These are phyloP conservation scores for Toxostoma redivivum DNA, from an alignment of 2,113 vertebrate species.

Conservation along the genomic window DNA sequence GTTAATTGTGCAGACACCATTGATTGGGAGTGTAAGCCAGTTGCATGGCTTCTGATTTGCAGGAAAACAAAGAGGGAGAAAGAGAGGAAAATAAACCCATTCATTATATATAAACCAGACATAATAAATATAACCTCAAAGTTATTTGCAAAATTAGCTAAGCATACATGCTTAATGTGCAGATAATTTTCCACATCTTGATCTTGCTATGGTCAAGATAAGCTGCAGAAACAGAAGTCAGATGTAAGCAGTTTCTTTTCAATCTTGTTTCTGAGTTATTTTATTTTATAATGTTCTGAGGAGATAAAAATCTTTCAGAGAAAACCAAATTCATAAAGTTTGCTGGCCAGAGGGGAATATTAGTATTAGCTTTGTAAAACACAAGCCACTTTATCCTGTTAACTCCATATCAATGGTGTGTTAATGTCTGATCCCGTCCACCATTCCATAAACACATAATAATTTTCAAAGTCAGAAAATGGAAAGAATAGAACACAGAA, in stretches of 20 bases:
- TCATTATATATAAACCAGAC: slow-evolving; percentile 42
- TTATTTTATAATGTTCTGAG: neutral
- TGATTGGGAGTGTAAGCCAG: neutral
- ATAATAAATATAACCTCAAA: slow-evolving; percentile 38
- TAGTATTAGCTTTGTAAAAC: neutral
- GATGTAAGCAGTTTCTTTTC: neutral
- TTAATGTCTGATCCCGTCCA: neutral
- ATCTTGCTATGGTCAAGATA: neutral
- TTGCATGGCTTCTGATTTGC: neutral
- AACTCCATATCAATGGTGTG: neutral
- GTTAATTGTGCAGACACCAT: slow-evolving; percentile 37
- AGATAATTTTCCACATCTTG: neutral
- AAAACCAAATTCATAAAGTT: neutral
- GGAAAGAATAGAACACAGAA: neutral
- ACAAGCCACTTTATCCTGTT: neutral
- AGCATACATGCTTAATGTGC: neutral
- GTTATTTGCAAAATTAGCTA: slow-evolving; percentile 25
- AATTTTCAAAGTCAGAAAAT: neutral
- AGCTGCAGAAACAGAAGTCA: neutral
- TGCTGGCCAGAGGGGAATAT: neutral
- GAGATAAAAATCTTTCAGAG: neutral
- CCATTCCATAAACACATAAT: neutral
- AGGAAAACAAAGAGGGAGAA: neutral
- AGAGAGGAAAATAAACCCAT: neutral
- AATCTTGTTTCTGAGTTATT: neutral